phyloP scores from a whole-genome alignment of 2,888 invertebrate species.

The Agrenia bidenticulata region DNA sequence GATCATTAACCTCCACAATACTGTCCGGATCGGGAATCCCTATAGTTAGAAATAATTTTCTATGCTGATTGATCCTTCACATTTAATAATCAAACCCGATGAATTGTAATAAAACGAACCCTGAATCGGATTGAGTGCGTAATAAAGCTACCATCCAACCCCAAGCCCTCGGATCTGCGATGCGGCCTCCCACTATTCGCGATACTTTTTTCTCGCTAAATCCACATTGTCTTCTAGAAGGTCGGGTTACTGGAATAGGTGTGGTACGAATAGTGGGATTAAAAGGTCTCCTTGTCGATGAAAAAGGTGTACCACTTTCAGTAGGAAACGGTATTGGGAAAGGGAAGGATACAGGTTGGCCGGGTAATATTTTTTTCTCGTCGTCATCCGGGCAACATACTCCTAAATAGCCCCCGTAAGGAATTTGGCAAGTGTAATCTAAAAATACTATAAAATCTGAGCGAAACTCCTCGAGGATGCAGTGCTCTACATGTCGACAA shows the following conservation, averaged over 20 bases:
- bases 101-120: conserved; percentile 24
- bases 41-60: conserved; percentile 24
- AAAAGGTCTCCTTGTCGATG: conserved; percentile 22
- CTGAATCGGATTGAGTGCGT: conserved; percentile 55
- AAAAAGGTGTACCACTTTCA: background rate
- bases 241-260: background rate
- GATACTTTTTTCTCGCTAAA: conserved; percentile 60
- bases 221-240: conserved; percentile 63
- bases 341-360: conserved; percentile 8
- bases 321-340: conserved; percentile 16
- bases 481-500: conserved; percentile 66
- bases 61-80: background rate
- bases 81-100: background rate
- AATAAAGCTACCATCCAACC: conserved; percentile 82
- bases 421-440: conserved; percentile 71
- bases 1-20: conserved; percentile 86
- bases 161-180: conserved; percentile 69
- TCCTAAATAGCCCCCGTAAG: conserved; percentile 66
- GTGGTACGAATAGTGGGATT: conserved; percentile 11
- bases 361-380: background rate
- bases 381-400: conserved; percentile 65
- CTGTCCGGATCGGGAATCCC: conserved; percentile 57
- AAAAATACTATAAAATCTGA: conserved; percentile 64
- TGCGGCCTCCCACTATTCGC: conserved; percentile 65
- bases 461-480: conserved; percentile 65